Base-by-base conservation (phyloP, 2,797 vertebrate genomes). In the Alcedo quadribrachys region DNA sequence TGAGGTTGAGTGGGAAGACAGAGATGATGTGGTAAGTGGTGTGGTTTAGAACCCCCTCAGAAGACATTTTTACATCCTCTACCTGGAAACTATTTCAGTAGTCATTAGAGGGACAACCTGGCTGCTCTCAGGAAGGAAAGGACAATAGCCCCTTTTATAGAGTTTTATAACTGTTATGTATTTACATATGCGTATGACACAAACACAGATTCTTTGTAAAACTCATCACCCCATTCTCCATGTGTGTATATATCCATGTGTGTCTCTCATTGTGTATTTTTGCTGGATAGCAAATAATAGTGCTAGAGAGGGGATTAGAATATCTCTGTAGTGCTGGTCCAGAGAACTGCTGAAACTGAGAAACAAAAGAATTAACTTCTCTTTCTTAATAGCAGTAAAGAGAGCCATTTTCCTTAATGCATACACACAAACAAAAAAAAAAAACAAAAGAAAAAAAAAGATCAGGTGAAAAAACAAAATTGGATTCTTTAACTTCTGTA, bases 1-100 rank as follows among this genome's bases (percentile, higher is more conserved):
- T 2, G 99, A 99, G 96, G 99, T 99, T 19, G 99, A 99, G 89
- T 99, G 99, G 99, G 99, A 99, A 94, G 99, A 99, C 97, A 98
- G 98, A 88, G 99, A 99, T 69, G 98, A 99, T 89, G 98, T 98
- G 95, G 99, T 99, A 98, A 74, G 98, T 96, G 50, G 55, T 74
- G 32, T 71, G 40, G 83, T 93, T 74, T 54, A 74, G 76, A 86
- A 50, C 20, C 11, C 5, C 68, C 46, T 54, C 74, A 71, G 35
- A 63, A 89, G n/a, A 45, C 2, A 12, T 53, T 40, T 8, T 6
- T 81, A 22, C 42, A 63, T 80, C 69, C 58, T 82, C 46, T 91
- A 70, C 63, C 65, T 75, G 60, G 57, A 73, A 69, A 33, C 61
- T 50, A 62, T 58, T 74, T 75, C 33, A 50, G 58, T 51, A 63